Percentiles rank a stretch among this genome's conserved stretches.
phyloP scores from a whole-genome alignment of 2,113 vertebrate genomes.

The Holacanthus passer region DNA sequence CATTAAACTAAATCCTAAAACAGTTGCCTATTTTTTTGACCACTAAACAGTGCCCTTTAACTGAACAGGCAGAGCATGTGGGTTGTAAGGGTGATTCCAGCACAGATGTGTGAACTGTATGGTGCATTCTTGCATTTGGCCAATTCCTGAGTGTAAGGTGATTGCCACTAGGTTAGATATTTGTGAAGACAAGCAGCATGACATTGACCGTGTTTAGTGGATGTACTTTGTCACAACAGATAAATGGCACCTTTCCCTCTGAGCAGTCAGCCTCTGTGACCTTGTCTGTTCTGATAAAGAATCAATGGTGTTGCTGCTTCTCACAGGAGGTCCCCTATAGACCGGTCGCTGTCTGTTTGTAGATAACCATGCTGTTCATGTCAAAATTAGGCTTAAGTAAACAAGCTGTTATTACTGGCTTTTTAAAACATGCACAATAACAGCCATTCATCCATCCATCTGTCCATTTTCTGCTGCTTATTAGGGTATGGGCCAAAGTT shows the following conservation, averaged over 20 bases:
- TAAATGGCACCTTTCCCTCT: slow-evolving; percentile 78
- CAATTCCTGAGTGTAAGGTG: slow-evolving; percentile 6
- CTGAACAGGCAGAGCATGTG: neutral
- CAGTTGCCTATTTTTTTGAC: neutral
- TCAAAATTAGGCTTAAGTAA: slow-evolving; percentile 6
- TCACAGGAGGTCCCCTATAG: slow-evolving; percentile 42
- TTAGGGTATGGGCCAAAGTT: neutral
- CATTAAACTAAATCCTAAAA: neutral
- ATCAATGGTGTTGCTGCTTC: slow-evolving; percentile 88
- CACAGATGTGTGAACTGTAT: neutral
- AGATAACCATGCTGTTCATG: slow-evolving; percentile 45
- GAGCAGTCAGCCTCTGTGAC: slow-evolving; percentile 69
- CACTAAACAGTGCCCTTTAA: neutral
- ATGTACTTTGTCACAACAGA: slow-evolving; percentile 78
- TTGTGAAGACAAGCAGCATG: slow-evolving; percentile 49
- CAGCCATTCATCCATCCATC: neutral
- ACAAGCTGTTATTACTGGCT: slow-evolving; percentile 24
- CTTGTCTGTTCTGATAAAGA: slow-evolving; percentile 85
- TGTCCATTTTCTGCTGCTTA: neutral
- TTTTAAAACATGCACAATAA: neutral
- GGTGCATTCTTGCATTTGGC: neutral
- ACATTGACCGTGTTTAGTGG: slow-evolving; percentile 44
- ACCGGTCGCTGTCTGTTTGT: slow-evolving; percentile 60
- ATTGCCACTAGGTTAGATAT: slow-evolving; percentile 50
- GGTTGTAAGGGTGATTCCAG: neutral